Evolutionary conservation across 1,140 invertebrate genomes (phyloP), one percentile per base, ranked within the genome.

Genomic region (Diorhabda elongata): DNA sequence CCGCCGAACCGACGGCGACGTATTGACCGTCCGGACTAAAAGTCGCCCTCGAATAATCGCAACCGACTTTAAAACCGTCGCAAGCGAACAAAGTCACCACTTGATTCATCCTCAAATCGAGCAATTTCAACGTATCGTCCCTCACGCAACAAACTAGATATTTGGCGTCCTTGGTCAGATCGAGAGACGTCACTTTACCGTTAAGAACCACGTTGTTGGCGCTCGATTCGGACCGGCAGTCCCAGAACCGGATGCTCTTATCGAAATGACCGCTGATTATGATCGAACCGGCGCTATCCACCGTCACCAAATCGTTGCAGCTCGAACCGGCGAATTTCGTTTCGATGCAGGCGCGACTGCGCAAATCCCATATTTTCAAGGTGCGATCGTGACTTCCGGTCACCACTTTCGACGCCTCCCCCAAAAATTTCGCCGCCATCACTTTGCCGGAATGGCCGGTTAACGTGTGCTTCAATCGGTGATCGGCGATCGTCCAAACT

Each of bases 241-340:
- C 97, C 96, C 97, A 99, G 82, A 98, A 98, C 56, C 97, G 86
- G 76, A 99, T 94, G 74, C 89, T 91, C 82, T 98, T 98, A 84
- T 99, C 97, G 83, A 95, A 98, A 85, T 99, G 97, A 9, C 96
- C 96, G 75, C 96, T 98, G 70, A 99, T 96, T 70, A 98, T 94
- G 42, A 91, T 94, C 8, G 92, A 91, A n/a, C 93, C 95, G 2
- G 92, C 87, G 57, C 91, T 89, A 76, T 96, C 92, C 41, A 89
- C 90, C 64, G 92, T 95, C 44, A 97, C 95, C 41, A 99, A 83
- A 84, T 99, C 97, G 81, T 98, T 96, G 82, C 97, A 98, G 78
- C 92, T 95, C 5, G 96, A 98, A 26, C 95, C 96, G 67, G 96
- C 95, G 81, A 99, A 98, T 83, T 98, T 97, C 2, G 97, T 98